Base-by-base conservation (phyloP, 2,797 vertebrate genomes). In the Gymnothorax reevesii region DNA sequence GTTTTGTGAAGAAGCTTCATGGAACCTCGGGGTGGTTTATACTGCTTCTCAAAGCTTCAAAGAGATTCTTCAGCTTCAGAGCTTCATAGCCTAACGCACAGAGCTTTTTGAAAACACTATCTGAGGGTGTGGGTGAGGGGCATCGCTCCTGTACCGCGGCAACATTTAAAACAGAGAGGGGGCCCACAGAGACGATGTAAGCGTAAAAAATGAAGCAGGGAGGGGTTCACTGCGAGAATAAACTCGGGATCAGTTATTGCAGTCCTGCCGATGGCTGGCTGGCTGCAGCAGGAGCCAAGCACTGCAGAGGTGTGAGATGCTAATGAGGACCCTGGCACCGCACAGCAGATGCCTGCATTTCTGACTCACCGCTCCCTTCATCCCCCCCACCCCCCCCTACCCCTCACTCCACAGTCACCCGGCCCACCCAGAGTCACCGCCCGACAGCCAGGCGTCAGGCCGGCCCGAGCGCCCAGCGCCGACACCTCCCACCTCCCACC, bases 341-440 rank as follows among this genome's bases (percentile, higher is more conserved):
- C 86, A 82, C 87, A 89, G 89, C 88, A 89, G 88, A 86, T 88
- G 87, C 88, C 89, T 86, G 84, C 49, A 88, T 88, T 89, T 90
- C 86, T 88, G 71, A 84, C 89, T 91, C 57, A 69, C 82, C 86
- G 83, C 88, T 89, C 80, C 82, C 77, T 64, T 77, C 33, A 54
- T 54, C 59, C n/a, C 22, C 64, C 64, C 13, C 64, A 2, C 20
- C 22, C 1, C 85, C 83, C 87, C 9, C n/a, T n/a, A n/a, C n/a
- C 83, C 84, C 55, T 57, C 55, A 5, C 77, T 73, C 85, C 17
- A 0, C 55, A 7, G 62, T 82, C 84, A 57, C 49, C 59, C 7
- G 9, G 10, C 86, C 25, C 10, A 52, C 22, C 57, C n/a, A 83
- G 84, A 84, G 71, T 25, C 73, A 25, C 42, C 69, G 17, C 60